Conservation (phyloP, 2,888 invertebrate species). For the Tinea semifulvella region DNA sequence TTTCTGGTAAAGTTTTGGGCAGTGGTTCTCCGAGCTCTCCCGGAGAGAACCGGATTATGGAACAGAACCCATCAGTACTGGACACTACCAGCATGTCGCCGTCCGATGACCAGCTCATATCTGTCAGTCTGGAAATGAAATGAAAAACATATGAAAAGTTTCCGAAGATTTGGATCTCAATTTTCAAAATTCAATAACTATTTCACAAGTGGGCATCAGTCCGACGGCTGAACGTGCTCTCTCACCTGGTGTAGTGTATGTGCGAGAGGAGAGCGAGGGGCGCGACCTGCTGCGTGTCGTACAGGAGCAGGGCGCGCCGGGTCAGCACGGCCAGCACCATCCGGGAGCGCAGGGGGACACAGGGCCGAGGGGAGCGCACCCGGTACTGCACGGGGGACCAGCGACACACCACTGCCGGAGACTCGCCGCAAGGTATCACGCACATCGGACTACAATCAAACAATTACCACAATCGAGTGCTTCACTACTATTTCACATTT, state of each 20-base stretch:
- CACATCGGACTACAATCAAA: slow-evolving; percentile 81
- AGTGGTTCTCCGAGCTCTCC: slow-evolving; percentile 42
- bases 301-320: slow-evolving; percentile 75
- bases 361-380: slow-evolving; percentile 56
- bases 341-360: slow-evolving; percentile 75
- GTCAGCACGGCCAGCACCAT: slow-evolving; percentile 93
- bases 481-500: too few relatives aligned
- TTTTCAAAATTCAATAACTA: too few relatives aligned
- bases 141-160: neutral
- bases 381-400: slow-evolving; percentile 82
- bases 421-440: slow-evolving; percentile 79
- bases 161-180: neutral
- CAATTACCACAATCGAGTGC: too few relatives aligned
- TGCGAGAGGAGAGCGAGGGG: slow-evolving; percentile 49
- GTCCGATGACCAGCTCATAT: slow-evolving; percentile 48
- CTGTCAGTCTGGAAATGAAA: slow-evolving; percentile 36
- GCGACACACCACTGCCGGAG: slow-evolving; percentile 83
- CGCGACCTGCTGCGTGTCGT: slow-evolving; percentile 53
- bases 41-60: slow-evolving; percentile 39
- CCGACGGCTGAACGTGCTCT: too few relatives aligned
- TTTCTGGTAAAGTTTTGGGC: too few relatives aligned
- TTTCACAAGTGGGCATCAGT: too few relatives aligned
- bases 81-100: slow-evolving; percentile 43
- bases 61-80: slow-evolving; percentile 58
- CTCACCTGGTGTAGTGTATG: slow-evolving; percentile 52